A percentile compares a stretch with the other conserved stretches of the same genome.
These are phyloP conservation scores for Episyrphus balteatus DNA, from an alignment of 1,140 invertebrate genomes.

Conservation along the genomic window DNA sequence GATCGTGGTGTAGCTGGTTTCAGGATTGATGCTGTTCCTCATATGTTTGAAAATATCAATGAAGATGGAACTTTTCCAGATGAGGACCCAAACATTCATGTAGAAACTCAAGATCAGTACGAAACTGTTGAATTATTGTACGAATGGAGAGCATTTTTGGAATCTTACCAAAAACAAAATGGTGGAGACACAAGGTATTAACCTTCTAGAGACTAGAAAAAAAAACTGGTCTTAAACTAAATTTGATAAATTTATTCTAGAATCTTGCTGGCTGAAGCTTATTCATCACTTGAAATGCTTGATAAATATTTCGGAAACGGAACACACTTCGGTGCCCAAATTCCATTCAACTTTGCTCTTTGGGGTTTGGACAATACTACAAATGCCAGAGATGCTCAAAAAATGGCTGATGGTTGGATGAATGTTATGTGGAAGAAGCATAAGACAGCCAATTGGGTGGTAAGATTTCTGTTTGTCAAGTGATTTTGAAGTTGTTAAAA, in stretches of 20 bases:
- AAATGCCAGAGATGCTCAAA: conserved; percentile 36
- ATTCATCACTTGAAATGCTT: conserved; percentile 40
- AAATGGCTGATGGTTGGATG: conserved; percentile 43
- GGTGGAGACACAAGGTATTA: neutral
- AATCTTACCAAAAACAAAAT: conserved; percentile 32
- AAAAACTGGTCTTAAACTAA: neutral
- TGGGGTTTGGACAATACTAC: conserved; percentile 37
- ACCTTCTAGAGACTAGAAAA: neutral
- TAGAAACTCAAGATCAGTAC: conserved; percentile 27
- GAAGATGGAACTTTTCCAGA: conserved; percentile 37
- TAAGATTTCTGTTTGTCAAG: no score
- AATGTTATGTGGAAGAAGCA: conserved; percentile 38
- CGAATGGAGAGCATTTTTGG: conserved; percentile 39
- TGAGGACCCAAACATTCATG: conserved; percentile 41
- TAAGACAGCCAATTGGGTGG: conserved; percentile 34
- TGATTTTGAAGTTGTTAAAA: no score
- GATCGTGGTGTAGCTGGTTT: conserved; percentile 59
- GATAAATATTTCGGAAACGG: conserved; percentile 46
- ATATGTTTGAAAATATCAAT: conserved; percentile 38
- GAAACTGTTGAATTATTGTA: conserved; percentile 42
- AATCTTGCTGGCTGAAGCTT: conserved; percentile 60
- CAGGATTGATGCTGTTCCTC: conserved; percentile 49
- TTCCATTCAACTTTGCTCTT: conserved; percentile 51
- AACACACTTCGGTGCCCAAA: conserved; percentile 40
- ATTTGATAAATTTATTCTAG: conserved; percentile 21